Conservation (phyloP, 2,113 vertebrate species). For the Casuarius casuarius region DNA sequence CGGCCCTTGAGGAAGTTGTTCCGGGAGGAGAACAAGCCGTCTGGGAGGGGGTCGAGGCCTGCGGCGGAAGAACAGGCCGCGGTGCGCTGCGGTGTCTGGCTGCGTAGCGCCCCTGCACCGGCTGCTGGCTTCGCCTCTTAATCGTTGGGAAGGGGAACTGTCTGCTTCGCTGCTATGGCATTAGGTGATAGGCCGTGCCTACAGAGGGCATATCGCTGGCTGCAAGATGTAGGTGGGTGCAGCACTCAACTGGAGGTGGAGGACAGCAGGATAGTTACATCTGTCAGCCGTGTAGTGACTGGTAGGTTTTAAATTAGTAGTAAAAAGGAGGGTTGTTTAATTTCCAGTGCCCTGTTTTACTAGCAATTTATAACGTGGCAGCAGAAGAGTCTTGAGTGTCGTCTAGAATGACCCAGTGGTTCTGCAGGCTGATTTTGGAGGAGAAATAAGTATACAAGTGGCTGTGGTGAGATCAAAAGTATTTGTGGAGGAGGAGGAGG, state of each 20-base stretch:
- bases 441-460: accelerated
- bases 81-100: too few species aligned
- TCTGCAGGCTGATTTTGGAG: background rate
- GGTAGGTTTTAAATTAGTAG: background rate
- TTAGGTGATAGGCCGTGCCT: accelerated
- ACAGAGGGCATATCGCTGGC: accelerated
- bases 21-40: background rate
- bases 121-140: background rate
- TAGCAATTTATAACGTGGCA: accelerated
- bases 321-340: background rate
- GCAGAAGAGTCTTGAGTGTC: background rate
- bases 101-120: too few species aligned
- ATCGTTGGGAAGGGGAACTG: accelerated
- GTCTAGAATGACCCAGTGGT: background rate
- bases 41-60: too few species aligned
- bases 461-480: background rate
- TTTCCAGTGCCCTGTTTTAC: background rate
- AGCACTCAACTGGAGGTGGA: accelerated
- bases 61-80: too few species aligned
- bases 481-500: background rate
- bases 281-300: accelerated
- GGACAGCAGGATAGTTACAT: accelerated
- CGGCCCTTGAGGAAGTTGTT: too few species aligned
- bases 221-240: accelerated
- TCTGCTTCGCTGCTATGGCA: accelerated